These are phyloP conservation scores for Stegastes partitus DNA, from an alignment of 2,113 vertebrate genomes.

Conservation along the genomic window DNA sequence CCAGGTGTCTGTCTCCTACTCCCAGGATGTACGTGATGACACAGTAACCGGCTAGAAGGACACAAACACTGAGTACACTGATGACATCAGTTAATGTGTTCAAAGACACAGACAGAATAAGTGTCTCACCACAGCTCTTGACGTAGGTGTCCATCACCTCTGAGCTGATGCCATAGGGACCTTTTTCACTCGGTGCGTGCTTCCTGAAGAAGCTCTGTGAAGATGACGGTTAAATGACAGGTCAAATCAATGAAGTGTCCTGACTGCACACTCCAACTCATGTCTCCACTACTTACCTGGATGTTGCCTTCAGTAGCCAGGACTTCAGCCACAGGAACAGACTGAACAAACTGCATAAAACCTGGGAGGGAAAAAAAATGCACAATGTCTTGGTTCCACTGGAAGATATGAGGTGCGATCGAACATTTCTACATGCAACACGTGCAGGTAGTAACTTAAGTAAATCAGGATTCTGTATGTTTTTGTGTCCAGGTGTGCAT, in stretches of 20 bases:
- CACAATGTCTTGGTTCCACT: neutral
- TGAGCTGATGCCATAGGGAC: slow-evolving; percentile 95
- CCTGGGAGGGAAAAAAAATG: slow-evolving; percentile 78
- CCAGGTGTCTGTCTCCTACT: slow-evolving; percentile 96
- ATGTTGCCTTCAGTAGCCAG: slow-evolving; percentile 98
- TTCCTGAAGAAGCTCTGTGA: slow-evolving; percentile 97
- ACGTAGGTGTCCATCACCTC: slow-evolving; percentile 99
- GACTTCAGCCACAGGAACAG: slow-evolving; percentile 97
- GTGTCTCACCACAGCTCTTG: slow-evolving; percentile 96
- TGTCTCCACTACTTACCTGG: slow-evolving; percentile 86
- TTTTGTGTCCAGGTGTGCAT: no score
- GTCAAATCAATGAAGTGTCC: fast-evolving
- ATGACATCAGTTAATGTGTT: neutral
- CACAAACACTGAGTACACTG: neutral
- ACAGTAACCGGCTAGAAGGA: slow-evolving; percentile 93
- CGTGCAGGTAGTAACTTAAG: no score
- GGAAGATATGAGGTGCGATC: no score
- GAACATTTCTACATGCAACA: no score
- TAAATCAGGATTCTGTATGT: no score
- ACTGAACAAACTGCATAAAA: slow-evolving; percentile 99
- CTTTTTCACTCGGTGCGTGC: slow-evolving; percentile 95
- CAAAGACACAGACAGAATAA: neutral
- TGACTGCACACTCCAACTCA: no score
- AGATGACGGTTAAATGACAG: neutral
- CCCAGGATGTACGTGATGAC: slow-evolving; percentile 99